Evolutionary conservation across 2,888 invertebrate species (phyloP), one percentile per base, ranked within the genome.

Genomic region (Bursaphelenchus okinawaensis): DNA sequence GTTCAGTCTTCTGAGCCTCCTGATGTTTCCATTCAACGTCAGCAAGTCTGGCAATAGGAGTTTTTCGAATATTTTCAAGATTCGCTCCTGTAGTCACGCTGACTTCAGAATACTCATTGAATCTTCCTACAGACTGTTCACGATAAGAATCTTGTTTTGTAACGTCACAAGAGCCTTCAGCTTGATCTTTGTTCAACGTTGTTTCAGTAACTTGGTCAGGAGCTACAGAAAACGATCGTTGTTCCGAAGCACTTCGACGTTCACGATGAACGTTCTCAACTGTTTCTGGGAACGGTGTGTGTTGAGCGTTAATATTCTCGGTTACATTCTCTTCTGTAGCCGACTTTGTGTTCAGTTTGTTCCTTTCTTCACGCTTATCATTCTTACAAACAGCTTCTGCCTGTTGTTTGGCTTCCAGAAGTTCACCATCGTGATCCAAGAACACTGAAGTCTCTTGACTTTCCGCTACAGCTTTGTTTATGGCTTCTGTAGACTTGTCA

Each of bases 21-120:
- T 40, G 40, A 40, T 40, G 40, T 16, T 40, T 40, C 40, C 40
- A 40, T 40, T 40, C 40, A n/a, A 40, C 40, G n/a, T 40, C 6
- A 40, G 40, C 40, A 12, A 40, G n/a, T 40, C 40, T 12, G 8
- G 62, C 62, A 29, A 24, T 27, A 12, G 55, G 27, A 23, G 62
- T 52, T 54, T 54, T 28, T 9, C 27, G 23, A 59, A 61, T 31
- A n/a, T 54, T 22, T 58, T 61, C 26, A 16, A 61, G n/a, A 59
- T 52, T 61, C 9, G 52, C 61, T n/a, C 51, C 61, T 8, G 61
- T 61, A 19, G 52, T 57, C 61, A 61, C 52, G 19, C 16, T 56
- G 19, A 27, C 28, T 19, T 61, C 61, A n/a, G 22, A 16, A 19
- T 31, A 56, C 20, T 61, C 61, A 24, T 55, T 56, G 40, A 62